phyloP scores from a whole-genome alignment of 2,888 invertebrate genomes.

The Volucella zonaria region DNA sequence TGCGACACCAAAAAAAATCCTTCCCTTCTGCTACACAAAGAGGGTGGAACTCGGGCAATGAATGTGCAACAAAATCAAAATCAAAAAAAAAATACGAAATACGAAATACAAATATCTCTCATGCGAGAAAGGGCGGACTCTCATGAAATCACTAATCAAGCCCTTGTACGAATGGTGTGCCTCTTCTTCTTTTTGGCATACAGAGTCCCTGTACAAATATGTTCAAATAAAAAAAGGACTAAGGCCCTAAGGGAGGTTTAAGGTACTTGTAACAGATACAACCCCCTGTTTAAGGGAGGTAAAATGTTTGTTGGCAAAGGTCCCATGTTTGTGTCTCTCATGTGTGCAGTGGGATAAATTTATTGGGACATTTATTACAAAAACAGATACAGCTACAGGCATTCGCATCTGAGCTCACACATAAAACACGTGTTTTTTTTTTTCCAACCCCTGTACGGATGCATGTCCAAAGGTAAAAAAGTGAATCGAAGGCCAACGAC shows the following conservation, averaged over 20 bases:
- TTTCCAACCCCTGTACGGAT: neutral
- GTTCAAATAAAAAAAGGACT: no score
- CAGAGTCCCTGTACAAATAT: no score
- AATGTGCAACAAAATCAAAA: constrained; percentile 22
- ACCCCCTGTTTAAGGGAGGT: no score
- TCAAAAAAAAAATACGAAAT: no score
- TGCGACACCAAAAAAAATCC: constrained; percentile 3
- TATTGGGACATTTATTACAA: neutral
- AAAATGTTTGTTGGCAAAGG: no score
- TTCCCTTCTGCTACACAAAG: constrained; percentile 31
- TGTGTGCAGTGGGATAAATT: no score
- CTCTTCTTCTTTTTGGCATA: no score
- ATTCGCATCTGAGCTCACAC: neutral
- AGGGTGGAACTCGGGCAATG: constrained; percentile 29
- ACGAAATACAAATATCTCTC: constrained; percentile 6
- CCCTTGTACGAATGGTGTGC: neutral
- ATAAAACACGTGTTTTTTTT: constrained; percentile 20
- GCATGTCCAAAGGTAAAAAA: neutral
- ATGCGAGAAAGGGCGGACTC: constrained; percentile 23
- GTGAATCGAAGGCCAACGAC: constrained; percentile 11
- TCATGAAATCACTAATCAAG: neutral
- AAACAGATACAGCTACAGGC: neutral
- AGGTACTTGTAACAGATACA: no score
- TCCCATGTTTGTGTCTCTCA: no score
- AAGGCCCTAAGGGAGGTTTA: no score